Conservation (phyloP, 1,140 invertebrate genomes). For the Telenomus remus region DNA sequence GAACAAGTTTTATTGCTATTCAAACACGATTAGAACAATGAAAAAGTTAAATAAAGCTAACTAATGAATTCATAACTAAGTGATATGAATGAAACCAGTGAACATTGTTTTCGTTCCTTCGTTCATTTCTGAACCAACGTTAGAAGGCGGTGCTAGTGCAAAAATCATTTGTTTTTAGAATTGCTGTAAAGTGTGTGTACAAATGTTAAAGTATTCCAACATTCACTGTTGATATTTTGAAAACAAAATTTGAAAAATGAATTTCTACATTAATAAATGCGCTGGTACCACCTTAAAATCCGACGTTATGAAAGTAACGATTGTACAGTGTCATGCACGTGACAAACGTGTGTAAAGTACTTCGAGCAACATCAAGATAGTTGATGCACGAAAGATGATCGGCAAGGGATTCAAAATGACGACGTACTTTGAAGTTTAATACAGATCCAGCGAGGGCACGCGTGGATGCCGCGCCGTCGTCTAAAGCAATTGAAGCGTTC, state of each 20-base stretch:
- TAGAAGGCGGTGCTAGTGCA: no score
- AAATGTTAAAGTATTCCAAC: no score
- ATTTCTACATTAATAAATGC: no score
- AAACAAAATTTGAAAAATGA: no score
- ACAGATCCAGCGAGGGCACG: slow-evolving; percentile 86
- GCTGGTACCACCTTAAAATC: no score
- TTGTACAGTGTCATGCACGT: slow-evolving; percentile 21
- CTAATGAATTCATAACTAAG: slow-evolving; percentile 2
- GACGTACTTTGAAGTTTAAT: slow-evolving; percentile 74
- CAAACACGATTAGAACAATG: slow-evolving; percentile 4
- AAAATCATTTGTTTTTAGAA: no score
- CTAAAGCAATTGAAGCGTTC: slow-evolving; percentile 78
- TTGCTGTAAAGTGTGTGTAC: no score
- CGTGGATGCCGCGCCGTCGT: slow-evolving; percentile 83
- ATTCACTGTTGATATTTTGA: no score
- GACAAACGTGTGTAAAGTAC: background rate
- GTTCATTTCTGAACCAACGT: background rate
- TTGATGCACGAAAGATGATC: slow-evolving; percentile 3
- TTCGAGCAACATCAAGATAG: slow-evolving; percentile 11
- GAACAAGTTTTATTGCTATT: background rate
- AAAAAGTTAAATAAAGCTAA: background rate
- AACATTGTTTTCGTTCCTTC: background rate
- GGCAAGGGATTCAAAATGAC: slow-evolving; percentile 19
- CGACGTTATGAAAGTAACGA: slow-evolving; percentile 12
- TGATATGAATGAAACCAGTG: slow-evolving; percentile 1